A percentile compares a stretch with the other conserved stretches of the same genome.
phyloP scores from a whole-genome alignment of 2,113 vertebrate genomes.

The Boulengeromyrus knoepffleri region DNA sequence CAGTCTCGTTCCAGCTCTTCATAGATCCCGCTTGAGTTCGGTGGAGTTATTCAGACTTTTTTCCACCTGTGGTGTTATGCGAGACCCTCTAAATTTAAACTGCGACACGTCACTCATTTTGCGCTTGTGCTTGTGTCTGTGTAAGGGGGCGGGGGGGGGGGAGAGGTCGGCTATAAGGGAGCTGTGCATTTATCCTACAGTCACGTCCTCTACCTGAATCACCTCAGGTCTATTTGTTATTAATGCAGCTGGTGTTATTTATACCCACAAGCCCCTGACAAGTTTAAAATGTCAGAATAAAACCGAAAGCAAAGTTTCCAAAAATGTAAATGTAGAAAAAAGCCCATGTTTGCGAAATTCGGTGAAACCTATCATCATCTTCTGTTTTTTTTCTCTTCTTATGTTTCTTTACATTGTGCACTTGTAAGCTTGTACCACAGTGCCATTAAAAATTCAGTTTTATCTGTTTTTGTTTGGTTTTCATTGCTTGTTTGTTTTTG shows the following conservation, averaged over 20 bases:
- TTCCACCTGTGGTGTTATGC: slow-evolving; percentile 56
- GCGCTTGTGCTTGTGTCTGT: slow-evolving; percentile 20
- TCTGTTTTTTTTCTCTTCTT: slow-evolving; percentile 26
- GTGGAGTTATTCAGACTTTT: slow-evolving; percentile 46
- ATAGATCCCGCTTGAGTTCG: slow-evolving; percentile 30
- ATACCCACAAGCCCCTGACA: background rate
- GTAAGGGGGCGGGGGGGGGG: background rate
- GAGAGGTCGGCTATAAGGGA: background rate
- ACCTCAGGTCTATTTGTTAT: background rate
- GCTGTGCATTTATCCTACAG: background rate
- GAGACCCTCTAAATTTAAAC: slow-evolving; percentile 50
- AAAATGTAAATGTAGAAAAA: background rate
- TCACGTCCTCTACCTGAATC: background rate
- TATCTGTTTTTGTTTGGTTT: slow-evolving; percentile 58
- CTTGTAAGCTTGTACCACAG: slow-evolving; percentile 70
- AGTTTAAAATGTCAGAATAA: background rate
- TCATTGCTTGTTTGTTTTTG: slow-evolving; percentile 44
- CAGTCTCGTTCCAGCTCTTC: slow-evolving; percentile 19
- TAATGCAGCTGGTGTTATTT: slow-evolving; percentile 8
- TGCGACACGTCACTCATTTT: slow-evolving; percentile 15
- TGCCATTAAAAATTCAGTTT: slow-evolving; percentile 77
- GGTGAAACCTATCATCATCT: slow-evolving; percentile 12
- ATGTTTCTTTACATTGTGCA: slow-evolving; percentile 59
- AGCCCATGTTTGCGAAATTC: background rate
- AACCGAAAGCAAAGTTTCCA: slow-evolving; percentile 18